Base-by-base conservation (phyloP, 2,113 vertebrate genomes). In the Platysteira castanea region DNA sequence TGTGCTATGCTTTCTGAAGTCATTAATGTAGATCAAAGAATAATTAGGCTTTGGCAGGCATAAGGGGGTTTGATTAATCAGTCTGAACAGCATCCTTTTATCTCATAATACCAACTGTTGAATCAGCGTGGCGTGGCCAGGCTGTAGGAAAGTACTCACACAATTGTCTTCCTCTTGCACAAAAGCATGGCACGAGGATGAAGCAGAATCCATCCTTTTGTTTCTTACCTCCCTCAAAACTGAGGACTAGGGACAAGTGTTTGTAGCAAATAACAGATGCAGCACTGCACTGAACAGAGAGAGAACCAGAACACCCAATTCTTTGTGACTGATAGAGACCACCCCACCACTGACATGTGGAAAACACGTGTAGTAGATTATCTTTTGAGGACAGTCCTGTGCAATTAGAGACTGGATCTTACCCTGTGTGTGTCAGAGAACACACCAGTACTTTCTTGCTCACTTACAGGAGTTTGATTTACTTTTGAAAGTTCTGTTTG, bases 11-110 rank as follows among this genome's bases (percentile, higher is more conserved):
- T 96, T 95, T 95, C 95, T 89, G 80, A 97, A 97, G 91, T 87
- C 95, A 95, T 97, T 97, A 97, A 96, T 76, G 94, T 67, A 95
- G 94, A 95, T 96, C 95, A 96, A 94, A 94, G 94, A 95, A 95
- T 95, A 97, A 97, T 97, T 95, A 95, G 80, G 77, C 95, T 94
- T 93, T 95, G 91, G 95, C 95, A 96, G 94, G 95, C 71, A 20
- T 90, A 89, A 92, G 71, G 84, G 83, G 81, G 91, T 71, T 92
- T 95, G 95, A 96, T 96, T 96, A 96, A 97, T 95, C 93, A 90
- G 85, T 69, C 77, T 84, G 91, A 97, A 84, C 91, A 93, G 85
- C 76, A 71, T 96, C 78, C 86, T 95, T 85, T 92, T 92, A 92
- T 92, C 85, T 93, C 80, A 28, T 82, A 92, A 95, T 93, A 44